A percentile compares a stretch with the other conserved stretches of the same genome.
Conservation (phyloP, 64 coral and sea anemone genomes). For the Trachythela sp. region DNA sequence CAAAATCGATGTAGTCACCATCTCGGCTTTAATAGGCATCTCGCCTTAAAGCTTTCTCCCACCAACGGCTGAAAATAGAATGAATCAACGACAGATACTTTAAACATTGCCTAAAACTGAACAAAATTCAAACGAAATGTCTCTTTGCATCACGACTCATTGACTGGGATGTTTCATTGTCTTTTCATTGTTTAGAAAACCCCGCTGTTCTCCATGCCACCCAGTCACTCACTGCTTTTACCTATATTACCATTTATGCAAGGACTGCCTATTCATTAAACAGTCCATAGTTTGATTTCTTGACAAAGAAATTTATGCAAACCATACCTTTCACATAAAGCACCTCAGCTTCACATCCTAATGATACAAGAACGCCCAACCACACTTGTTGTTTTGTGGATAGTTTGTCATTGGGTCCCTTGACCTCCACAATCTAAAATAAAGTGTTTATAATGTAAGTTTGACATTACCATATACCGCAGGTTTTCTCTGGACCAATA, state of each 20-base stretch:
- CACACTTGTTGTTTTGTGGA: conserved; percentile 91
- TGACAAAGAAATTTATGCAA: not conserved
- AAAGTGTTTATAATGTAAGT: not conserved
- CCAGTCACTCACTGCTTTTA: too few species aligned
- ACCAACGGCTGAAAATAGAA: conserved; percentile 54
- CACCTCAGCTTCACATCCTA: conserved; percentile 77
- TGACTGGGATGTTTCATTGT: too few species aligned
- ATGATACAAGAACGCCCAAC: conserved; percentile 57
- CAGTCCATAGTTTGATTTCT: not conserved
- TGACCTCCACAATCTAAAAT: conserved; percentile 83
- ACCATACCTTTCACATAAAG: conserved; percentile 76
- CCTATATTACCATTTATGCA: too few species aligned
- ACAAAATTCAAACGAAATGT: too few species aligned
- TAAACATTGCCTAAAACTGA: not conserved
- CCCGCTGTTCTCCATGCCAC: too few species aligned
- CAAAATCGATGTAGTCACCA: too few species aligned
- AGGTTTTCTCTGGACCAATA: too few species aligned
- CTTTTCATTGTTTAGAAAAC: too few species aligned
- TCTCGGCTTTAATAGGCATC: too few species aligned
- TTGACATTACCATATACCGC: not conserved
- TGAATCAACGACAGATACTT: not conserved
- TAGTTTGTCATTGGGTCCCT: conserved; percentile 80
- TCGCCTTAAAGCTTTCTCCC: conserved; percentile 19
- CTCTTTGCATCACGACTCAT: too few species aligned
- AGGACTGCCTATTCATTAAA: not conserved